phyloP scores from a whole-genome alignment of 2,797 vertebrate genomes.

The Xenentodon cancila region DNA sequence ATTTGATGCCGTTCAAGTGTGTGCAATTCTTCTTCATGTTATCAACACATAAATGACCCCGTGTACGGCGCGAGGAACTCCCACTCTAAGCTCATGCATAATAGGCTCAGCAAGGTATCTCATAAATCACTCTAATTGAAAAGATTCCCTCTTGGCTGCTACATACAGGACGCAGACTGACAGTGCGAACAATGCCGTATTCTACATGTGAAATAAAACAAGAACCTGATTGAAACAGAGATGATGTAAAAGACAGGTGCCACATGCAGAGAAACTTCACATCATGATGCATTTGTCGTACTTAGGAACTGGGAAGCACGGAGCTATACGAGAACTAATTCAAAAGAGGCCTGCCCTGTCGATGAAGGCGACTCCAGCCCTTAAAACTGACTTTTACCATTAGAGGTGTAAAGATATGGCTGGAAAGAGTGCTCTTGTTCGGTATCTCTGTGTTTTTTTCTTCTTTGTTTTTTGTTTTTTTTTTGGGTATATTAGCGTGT shows the following conservation, averaged over 20 bases:
- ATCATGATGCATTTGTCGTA: too few species aligned
- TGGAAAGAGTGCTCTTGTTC: too few species aligned
- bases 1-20: slow-evolving; percentile 59
- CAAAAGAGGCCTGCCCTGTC: too few species aligned
- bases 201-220: slow-evolving; percentile 71
- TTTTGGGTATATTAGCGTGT: too few species aligned
- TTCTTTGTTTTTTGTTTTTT: too few species aligned
- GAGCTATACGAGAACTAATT: too few species aligned
- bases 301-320: too few species aligned
- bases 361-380: too few species aligned
- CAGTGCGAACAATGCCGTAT: slow-evolving; percentile 78
- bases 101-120: slow-evolving; percentile 92
- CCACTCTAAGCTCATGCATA: slow-evolving; percentile 73
- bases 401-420: too few species aligned
- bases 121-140: slow-evolving; percentile 98
- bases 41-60: slow-evolving; percentile 76
- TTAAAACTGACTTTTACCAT: too few species aligned
- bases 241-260: slow-evolving; percentile 51
- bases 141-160: slow-evolving; percentile 88
- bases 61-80: slow-evolving; percentile 58
- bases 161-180: slow-evolving; percentile 88
- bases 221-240: slow-evolving; percentile 41
- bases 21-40: slow-evolving; percentile 83
- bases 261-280: slow-evolving; percentile 17
- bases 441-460: too few species aligned